These are phyloP conservation scores for Anoncus sp. DNA, from an alignment of 2,888 invertebrate species.

Conservation along the genomic window DNA sequence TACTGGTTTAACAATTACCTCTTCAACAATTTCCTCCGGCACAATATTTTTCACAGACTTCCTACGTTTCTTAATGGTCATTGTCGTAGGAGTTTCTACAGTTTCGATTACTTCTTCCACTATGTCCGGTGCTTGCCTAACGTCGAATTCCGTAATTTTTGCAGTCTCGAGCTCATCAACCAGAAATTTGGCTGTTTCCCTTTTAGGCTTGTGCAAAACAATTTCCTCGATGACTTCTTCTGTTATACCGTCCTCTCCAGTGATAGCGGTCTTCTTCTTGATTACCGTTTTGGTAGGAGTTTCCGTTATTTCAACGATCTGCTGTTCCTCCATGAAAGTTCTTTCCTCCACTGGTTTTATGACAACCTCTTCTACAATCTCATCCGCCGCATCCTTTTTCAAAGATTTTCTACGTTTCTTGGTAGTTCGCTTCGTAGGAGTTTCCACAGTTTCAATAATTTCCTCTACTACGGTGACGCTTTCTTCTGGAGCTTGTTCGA, in stretches of 20 bases:
- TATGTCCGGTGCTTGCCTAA: slow-evolving; percentile 68
- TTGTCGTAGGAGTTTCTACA: slow-evolving; percentile 63
- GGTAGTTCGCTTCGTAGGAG: slow-evolving; percentile 53
- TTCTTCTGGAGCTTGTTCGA: slow-evolving; percentile 67
- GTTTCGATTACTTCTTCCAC: slow-evolving; percentile 69
- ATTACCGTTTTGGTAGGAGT: slow-evolving; percentile 71
- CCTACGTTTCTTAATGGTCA: slow-evolving; percentile 64
- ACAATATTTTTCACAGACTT: slow-evolving; percentile 60
- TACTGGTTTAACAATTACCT: slow-evolving; percentile 63
- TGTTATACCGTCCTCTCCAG: slow-evolving; percentile 71
- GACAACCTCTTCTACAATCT: slow-evolving; percentile 69
- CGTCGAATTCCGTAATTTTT: slow-evolving; percentile 61
- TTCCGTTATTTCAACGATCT: slow-evolving; percentile 70
- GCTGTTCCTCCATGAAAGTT: slow-evolving; percentile 76
- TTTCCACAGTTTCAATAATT: slow-evolving; percentile 64
- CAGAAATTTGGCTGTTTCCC: slow-evolving; percentile 64
- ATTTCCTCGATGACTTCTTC: slow-evolving; percentile 74
- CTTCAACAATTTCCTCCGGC: slow-evolving; percentile 68
- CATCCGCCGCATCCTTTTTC: slow-evolving; percentile 62
- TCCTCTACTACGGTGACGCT: slow-evolving; percentile 67
- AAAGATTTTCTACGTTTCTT: slow-evolving; percentile 62
- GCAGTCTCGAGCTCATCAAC: slow-evolving; percentile 80
- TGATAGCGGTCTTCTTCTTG: slow-evolving; percentile 67
- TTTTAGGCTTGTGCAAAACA: slow-evolving; percentile 67
- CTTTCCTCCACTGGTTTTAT: slow-evolving; percentile 72